Conservation (phyloP, 2,888 invertebrate genomes). For the Lysandra bellargus region DNA sequence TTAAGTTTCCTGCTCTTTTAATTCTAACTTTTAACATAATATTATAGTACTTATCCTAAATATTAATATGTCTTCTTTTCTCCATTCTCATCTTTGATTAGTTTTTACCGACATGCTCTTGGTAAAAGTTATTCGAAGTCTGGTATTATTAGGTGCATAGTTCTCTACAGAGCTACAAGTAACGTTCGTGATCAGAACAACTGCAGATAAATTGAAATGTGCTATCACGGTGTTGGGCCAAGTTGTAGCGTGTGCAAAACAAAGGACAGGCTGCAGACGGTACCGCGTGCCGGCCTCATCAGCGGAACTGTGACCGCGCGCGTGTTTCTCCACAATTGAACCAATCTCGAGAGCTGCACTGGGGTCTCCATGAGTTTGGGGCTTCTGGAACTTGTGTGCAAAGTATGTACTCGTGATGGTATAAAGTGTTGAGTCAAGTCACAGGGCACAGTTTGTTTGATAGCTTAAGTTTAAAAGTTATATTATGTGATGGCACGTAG, state of each 20-base stretch:
- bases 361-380: conserved; percentile 38
- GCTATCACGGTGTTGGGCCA: conserved; percentile 4
- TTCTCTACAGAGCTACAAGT: background rate
- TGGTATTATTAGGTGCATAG: no score
- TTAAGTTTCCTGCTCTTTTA: no score
- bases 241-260: conserved; percentile 27
- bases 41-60: no score
- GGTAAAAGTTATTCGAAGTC: no score
- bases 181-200: background rate
- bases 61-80: no score
- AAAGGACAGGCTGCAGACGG: conserved; percentile 34
- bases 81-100: no score
- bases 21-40: no score
- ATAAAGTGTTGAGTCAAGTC: no score
- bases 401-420: background rate
- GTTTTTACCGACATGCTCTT: no score
- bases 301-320: conserved; percentile 53
- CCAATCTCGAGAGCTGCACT: conserved; percentile 52
- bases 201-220: background rate
- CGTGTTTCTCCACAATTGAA: conserved; percentile 70
- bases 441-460: no score
- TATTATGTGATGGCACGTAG: no score
- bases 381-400: background rate
- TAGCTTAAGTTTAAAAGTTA: no score
- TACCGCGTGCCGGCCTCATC: conserved; percentile 31